phyloP scores from a whole-genome alignment of 2,888 invertebrate genomes.

The Sphaerophoria rueppellii region DNA sequence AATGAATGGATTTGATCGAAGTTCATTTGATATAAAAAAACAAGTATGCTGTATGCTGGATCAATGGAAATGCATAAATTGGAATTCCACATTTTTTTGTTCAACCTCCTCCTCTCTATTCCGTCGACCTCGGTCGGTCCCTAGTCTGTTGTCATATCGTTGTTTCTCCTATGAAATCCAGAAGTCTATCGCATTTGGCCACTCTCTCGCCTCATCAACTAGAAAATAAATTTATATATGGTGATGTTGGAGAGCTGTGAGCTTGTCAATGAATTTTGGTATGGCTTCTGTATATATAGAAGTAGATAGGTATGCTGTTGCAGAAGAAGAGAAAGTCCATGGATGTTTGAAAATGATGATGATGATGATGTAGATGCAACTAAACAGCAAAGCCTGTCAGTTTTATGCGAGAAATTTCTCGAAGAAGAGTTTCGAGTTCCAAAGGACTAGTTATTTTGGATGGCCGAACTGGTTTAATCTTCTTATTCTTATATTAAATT shows the following conservation, averaged over 20 bases:
- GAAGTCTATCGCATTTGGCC: background rate
- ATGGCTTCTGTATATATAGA: background rate
- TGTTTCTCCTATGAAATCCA: background rate
- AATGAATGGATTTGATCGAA: conserved; percentile 67
- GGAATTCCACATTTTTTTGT: conserved; percentile 61
- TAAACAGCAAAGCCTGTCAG: conserved; percentile 34
- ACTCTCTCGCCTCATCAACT: background rate
- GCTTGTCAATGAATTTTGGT: background rate
- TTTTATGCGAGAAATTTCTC: conserved; percentile 62
- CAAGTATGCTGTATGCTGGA: conserved; percentile 68
- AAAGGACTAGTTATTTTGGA: conserved; percentile 9
- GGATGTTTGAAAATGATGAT: conserved; percentile 22
- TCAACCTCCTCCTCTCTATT: background rate
- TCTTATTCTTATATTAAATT: conserved; percentile 52
- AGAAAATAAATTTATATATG: background rate
- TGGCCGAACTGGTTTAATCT: conserved; percentile 47
- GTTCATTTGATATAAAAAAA: conserved; percentile 53
- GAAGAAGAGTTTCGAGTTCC: conserved; percentile 29
- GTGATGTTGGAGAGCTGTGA: background rate
- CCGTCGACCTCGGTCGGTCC: background rate
- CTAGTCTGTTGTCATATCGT: background rate
- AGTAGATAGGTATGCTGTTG: conserved; percentile 3
- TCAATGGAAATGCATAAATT: conserved; percentile 71
- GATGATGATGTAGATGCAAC: conserved; percentile 27
- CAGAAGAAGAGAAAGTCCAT: conserved; percentile 58